Percentiles rank a stretch among this genome's conserved stretches.
Conservation (phyloP, 1,140 invertebrate genomes). For the Zophobas morio region DNA sequence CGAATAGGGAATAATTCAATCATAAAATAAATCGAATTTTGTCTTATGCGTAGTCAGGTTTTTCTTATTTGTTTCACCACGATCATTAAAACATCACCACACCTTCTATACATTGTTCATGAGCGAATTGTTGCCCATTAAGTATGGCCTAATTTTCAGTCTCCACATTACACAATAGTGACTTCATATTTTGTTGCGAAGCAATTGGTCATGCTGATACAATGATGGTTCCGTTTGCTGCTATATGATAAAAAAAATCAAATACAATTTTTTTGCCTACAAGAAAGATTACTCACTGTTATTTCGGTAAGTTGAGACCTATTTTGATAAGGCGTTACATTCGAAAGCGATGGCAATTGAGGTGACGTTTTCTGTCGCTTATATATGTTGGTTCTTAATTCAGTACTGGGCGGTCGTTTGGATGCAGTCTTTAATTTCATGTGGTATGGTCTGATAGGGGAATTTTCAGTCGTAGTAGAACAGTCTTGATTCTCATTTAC, state of each 20-base stretch:
- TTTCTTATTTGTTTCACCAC: slow-evolving; percentile 16
- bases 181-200: slow-evolving; percentile 51
- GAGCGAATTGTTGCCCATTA: slow-evolving; percentile 20
- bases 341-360: slow-evolving; percentile 25
- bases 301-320: slow-evolving; percentile 39
- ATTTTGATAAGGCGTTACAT: slow-evolving; percentile 1
- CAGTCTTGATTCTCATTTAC: slow-evolving; percentile 60
- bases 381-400: slow-evolving; percentile 46
- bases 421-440: slow-evolving; percentile 52
- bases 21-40: slow-evolving; percentile 50
- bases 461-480: slow-evolving; percentile 49
- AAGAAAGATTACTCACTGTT: slow-evolving; percentile 34
- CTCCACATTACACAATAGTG: slow-evolving; percentile 48
- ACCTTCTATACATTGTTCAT: slow-evolving; percentile 4
- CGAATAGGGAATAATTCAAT: slow-evolving; percentile 44
- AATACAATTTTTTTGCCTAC: not conserved
- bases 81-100: slow-evolving; percentile 27
- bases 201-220: slow-evolving; percentile 50
- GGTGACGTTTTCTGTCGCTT: slow-evolving; percentile 50
- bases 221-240: slow-evolving; percentile 29
- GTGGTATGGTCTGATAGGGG: slow-evolving; percentile 46
- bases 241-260: slow-evolving; percentile 43
- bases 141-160: slow-evolving; percentile 56
- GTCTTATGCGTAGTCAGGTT: slow-evolving; percentile 44
- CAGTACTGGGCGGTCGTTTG: slow-evolving; percentile 57